Conservation (phyloP, 1,140 invertebrate genomes). For the Cepaea nemoralis region DNA sequence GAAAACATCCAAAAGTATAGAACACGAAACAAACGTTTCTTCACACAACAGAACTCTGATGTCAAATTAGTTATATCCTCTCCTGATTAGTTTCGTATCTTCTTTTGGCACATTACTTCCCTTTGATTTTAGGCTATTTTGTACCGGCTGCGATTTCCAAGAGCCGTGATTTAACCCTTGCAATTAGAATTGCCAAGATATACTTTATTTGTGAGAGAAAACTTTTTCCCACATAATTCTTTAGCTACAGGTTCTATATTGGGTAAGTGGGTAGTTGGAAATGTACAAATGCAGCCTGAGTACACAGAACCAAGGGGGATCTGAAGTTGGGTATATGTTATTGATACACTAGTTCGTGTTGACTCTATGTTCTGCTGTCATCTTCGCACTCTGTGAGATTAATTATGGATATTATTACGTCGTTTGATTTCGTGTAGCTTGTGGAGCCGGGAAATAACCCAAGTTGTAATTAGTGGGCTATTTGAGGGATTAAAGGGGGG, state of each 20-base stretch:
- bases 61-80: constrained; percentile 13
- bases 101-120: constrained; percentile 14
- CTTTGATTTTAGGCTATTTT: constrained; percentile 21
- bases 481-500: not conserved
- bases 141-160: constrained; percentile 19
- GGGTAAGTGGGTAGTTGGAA: not conserved
- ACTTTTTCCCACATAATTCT: not conserved
- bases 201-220: not conserved
- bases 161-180: not conserved
- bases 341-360: not conserved
- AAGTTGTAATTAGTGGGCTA: not conserved
- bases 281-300: not conserved
- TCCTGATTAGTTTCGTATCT: not conserved
- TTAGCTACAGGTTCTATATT: not conserved
- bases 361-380: not conserved
- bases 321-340: not conserved
- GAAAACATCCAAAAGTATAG: constrained; percentile 18
- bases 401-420: not conserved
- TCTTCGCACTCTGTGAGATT: not conserved
- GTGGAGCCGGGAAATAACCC: not conserved
- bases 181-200: not conserved
- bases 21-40: not conserved
- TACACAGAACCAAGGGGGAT: not conserved
- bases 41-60: constrained; percentile 1
- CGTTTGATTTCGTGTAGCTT: constrained; percentile 1